A percentile compares a stretch with the other conserved stretches of the same genome.
Evolutionary conservation across 2,888 invertebrate species (phyloP).

Genomic region (Drosophila merina): DNA sequence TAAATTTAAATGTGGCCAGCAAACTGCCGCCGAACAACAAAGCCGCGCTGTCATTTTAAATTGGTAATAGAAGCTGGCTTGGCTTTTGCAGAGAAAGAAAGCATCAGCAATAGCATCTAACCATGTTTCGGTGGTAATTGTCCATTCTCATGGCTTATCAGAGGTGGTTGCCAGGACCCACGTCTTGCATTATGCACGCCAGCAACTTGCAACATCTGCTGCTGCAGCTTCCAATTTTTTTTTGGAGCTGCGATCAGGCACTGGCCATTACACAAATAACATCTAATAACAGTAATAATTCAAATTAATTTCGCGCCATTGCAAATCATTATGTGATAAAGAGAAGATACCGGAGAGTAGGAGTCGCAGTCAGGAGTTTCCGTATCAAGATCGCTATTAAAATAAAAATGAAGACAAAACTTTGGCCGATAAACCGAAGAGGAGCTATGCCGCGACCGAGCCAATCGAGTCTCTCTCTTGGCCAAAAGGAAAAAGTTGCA

Average conservation of each 20-base stretch:
- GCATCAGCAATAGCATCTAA: not conserved
- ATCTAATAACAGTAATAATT: constrained; percentile 76
- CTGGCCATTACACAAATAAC: constrained; percentile 71
- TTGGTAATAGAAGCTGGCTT: constrained; percentile 70
- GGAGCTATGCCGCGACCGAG: constrained; percentile 30
- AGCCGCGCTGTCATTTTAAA: constrained; percentile 66
- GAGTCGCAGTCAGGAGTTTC: constrained; percentile 25
- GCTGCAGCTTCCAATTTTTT: constrained; percentile 19
- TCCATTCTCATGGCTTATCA: constrained; percentile 45
- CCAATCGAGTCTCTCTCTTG: constrained; percentile 58
- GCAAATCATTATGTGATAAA: constrained; percentile 76
- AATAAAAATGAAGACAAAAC: constrained; percentile 81
- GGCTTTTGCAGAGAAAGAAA: constrained; percentile 14
- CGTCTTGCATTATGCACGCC: constrained; percentile 60
- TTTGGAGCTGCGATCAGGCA: constrained; percentile 29
- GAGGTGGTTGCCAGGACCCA: constrained; percentile 38
- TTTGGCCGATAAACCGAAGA: constrained; percentile 66
- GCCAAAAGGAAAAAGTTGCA: constrained; percentile 65
- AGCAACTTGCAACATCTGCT: constrained; percentile 38
- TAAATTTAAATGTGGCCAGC: constrained; percentile 74
- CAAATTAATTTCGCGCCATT: constrained; percentile 77
- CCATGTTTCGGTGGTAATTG: not conserved
- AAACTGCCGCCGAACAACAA: constrained; percentile 52
- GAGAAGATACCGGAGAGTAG: constrained; percentile 31
- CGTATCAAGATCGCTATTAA: constrained; percentile 73